These are phyloP conservation scores for Corapipo altera DNA, from an alignment of 2,113 vertebrate species.

Conservation along the genomic window DNA sequence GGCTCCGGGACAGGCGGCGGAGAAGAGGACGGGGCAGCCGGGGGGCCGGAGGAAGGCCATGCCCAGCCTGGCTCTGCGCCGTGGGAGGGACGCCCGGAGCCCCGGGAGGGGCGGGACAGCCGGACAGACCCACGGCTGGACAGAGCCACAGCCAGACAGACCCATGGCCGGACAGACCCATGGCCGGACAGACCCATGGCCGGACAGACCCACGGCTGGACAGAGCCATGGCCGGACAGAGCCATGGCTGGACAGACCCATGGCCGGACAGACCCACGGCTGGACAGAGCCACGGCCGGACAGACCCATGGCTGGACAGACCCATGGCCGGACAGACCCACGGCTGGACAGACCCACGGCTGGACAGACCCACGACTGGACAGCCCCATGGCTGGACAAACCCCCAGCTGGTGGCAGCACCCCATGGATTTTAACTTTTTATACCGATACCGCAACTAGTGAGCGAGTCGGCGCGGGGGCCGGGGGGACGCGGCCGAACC, in stretches of 20 bases:
- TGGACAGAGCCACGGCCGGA: background rate
- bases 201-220: background rate
- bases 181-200: background rate
- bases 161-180: background rate
- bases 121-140: background rate
- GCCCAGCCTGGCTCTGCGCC: background rate
- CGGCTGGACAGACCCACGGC: background rate
- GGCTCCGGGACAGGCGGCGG: background rate
- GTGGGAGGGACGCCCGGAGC: background rate
- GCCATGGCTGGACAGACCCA: background rate
- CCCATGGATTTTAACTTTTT: slow-evolving; percentile 62
- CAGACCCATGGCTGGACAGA: background rate
- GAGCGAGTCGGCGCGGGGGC: background rate
- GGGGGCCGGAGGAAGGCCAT: background rate
- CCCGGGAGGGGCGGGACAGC: background rate
- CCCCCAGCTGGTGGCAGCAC: fast-evolving
- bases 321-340: background rate
- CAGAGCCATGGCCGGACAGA: fast-evolving
- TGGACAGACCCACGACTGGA: background rate
- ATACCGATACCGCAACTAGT: slow-evolving; percentile 55
- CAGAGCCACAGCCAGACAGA: no score
- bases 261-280: background rate
- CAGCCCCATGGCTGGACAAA: fast-evolving
- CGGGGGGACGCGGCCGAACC: background rate
- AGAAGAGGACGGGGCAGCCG: background rate